phyloP scores from a whole-genome alignment of 2,888 invertebrate species.

The Andrena haemorrhoa region DNA sequence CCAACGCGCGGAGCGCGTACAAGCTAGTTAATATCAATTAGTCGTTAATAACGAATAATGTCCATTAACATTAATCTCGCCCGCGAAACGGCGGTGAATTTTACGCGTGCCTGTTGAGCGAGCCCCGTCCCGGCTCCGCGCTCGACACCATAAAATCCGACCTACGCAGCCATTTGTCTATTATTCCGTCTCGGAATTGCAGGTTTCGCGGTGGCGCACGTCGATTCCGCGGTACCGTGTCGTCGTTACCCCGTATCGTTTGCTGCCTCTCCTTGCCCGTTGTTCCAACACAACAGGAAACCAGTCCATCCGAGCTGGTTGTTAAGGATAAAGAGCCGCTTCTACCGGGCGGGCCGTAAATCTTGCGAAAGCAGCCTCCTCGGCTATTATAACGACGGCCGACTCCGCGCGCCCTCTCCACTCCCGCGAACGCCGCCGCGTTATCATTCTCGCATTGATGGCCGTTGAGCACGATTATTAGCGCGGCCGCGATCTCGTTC shows the following conservation, averaged over 20 bases:
- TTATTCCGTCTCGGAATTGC: constrained; percentile 57
- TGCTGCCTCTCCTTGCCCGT: constrained; percentile 26
- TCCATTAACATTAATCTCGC: constrained; percentile 32
- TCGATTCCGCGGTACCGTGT: constrained; percentile 24
- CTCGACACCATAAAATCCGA: constrained; percentile 40
- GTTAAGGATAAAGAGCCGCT: constrained; percentile 72
- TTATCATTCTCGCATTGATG: constrained; percentile 62
- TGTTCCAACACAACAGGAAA: constrained; percentile 56
- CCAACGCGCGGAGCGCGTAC: not conserved
- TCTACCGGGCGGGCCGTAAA: constrained; percentile 63
- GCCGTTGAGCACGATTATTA: constrained; percentile 63
- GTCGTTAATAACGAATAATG: constrained; percentile 29
- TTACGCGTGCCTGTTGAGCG: constrained; percentile 1
- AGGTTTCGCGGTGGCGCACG: constrained; percentile 36
- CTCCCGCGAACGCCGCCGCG: constrained; percentile 45
- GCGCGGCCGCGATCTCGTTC: constrained; percentile 33
- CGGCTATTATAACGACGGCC: constrained; percentile 54
- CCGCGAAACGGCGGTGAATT: not conserved
- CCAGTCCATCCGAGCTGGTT: constrained; percentile 61
- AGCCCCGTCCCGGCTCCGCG: not conserved
- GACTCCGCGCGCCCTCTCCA: not conserved
- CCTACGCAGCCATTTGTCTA: constrained; percentile 55
- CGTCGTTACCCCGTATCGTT: constrained; percentile 40
- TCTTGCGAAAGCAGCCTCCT: constrained; percentile 54
- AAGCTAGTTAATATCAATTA: constrained; percentile 38